A percentile compares a stretch with the other conserved stretches of the same genome.
These are phyloP conservation scores for Protosalanx chinensis DNA, from an alignment of 2,797 vertebrate species.

Conservation along the genomic window DNA sequence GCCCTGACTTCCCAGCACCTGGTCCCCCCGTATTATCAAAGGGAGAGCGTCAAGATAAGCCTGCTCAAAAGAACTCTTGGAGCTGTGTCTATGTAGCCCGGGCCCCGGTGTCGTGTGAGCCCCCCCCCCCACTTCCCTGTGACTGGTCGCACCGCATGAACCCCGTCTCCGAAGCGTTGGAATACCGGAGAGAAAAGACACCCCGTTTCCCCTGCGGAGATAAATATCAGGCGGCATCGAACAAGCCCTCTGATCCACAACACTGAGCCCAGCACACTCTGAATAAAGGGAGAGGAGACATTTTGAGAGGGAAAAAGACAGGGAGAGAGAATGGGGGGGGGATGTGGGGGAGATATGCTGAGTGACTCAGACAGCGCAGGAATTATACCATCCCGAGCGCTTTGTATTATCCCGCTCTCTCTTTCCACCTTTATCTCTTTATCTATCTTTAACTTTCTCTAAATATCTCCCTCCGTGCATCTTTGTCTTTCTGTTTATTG, in stretches of 20 bases:
- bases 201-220: neutral
- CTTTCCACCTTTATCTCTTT: slow-evolving; percentile 9
- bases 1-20: slow-evolving; percentile 4
- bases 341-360: neutral
- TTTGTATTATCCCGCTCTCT: slow-evolving; percentile 5
- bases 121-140: slow-evolving; percentile 1
- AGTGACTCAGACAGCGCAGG: slow-evolving; percentile 4
- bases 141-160: neutral
- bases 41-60: slow-evolving; percentile 15
- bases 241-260: slow-evolving; percentile 17
- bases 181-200: neutral
- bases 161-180: neutral
- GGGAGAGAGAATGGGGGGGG: neutral
- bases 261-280: slow-evolving; percentile 1
- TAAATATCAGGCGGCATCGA: slow-evolving; percentile 17
- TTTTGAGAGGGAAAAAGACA: neutral
- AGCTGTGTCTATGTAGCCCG: neutral
- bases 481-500: neutral
- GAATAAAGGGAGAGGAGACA: neutral
- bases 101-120: no score
- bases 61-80: neutral
- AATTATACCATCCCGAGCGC: neutral
- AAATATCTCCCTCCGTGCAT: slow-evolving; percentile 6
- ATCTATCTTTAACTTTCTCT: slow-evolving; percentile 2
- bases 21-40: slow-evolving; percentile 16